Evolutionary conservation across 2,797 vertebrate genomes (phyloP).

Genomic region (Mormyrus hasselquistii): DNA sequence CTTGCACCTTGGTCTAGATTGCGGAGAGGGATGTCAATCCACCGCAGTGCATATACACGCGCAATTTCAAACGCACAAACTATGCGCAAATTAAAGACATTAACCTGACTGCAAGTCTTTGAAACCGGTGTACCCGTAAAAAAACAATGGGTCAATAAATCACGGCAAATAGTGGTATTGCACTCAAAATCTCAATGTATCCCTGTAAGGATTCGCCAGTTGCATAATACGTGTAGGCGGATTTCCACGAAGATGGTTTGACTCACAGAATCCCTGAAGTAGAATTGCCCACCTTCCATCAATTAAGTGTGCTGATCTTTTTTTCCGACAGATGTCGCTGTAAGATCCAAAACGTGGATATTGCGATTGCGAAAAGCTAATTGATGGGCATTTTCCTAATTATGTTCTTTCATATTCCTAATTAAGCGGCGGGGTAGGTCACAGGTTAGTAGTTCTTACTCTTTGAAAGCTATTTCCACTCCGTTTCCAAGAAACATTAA

Average conservation of each 20-base stretch:
- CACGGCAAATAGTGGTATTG: neutral
- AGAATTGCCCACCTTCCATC: neutral
- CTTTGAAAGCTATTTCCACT: neutral
- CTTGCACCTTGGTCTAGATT: neutral
- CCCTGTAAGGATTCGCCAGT: neutral
- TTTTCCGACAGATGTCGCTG: slow-evolving; percentile 7
- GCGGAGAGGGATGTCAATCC: neutral
- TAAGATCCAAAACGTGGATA: neutral
- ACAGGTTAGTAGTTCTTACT: neutral
- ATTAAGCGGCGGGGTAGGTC: neutral
- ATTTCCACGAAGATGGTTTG: neutral
- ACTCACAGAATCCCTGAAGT: neutral
- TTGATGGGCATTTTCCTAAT: neutral
- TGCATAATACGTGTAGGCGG: neutral
- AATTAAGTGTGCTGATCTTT: neutral
- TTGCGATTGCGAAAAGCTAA: neutral
- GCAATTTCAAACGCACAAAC: neutral
- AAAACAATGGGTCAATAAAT: neutral
- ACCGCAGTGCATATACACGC: neutral
- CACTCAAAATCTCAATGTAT: neutral
- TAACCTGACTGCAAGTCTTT: neutral
- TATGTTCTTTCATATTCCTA: neutral
- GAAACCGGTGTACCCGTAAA: neutral
- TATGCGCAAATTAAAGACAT: neutral
- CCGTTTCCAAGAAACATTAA: neutral